A percentile compares a stretch with the other conserved stretches of the same genome.
phyloP scores from a whole-genome alignment of 1,140 invertebrate species.

The Ceratosolen solmsi region DNA sequence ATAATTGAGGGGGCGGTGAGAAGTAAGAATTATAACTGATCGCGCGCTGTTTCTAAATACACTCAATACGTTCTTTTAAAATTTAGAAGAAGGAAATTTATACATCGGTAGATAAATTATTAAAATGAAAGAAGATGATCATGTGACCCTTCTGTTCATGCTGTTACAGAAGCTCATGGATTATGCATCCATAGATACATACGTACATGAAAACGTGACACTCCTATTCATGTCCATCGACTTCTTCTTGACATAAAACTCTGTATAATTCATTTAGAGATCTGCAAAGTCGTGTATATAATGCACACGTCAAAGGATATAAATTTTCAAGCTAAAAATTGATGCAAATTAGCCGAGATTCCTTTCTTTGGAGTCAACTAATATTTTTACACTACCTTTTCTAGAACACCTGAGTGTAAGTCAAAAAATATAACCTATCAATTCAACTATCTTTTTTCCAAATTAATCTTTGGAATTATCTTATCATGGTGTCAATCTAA shows the following conservation, averaged over 20 bases:
- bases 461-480: not conserved
- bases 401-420: not conserved
- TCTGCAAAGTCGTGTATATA: not conserved
- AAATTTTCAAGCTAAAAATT: not conserved
- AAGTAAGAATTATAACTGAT: slow-evolving; percentile 19
- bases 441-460: not conserved
- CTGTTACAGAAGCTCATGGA: slow-evolving; percentile 45
- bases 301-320: not conserved
- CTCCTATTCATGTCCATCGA: slow-evolving; percentile 14
- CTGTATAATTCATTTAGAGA: not conserved
- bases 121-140: slow-evolving; percentile 3
- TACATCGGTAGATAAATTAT: slow-evolving; percentile 17
- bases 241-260: not conserved
- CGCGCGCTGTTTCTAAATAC: slow-evolving; percentile 30
- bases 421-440: not conserved
- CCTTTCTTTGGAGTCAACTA: not conserved
- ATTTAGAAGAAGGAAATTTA: slow-evolving; percentile 15
- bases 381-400: not conserved
- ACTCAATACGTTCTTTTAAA: slow-evolving; percentile 30
- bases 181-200: slow-evolving; percentile 41
- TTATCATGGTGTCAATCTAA: not conserved
- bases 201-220: slow-evolving; percentile 41
- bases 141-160: slow-evolving; percentile 16
- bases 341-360: not conserved
- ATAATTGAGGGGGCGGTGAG: slow-evolving; percentile 10